Base-by-base conservation (phyloP, 2,113 vertebrate species). In the Dasyprocta punctata region DNA sequence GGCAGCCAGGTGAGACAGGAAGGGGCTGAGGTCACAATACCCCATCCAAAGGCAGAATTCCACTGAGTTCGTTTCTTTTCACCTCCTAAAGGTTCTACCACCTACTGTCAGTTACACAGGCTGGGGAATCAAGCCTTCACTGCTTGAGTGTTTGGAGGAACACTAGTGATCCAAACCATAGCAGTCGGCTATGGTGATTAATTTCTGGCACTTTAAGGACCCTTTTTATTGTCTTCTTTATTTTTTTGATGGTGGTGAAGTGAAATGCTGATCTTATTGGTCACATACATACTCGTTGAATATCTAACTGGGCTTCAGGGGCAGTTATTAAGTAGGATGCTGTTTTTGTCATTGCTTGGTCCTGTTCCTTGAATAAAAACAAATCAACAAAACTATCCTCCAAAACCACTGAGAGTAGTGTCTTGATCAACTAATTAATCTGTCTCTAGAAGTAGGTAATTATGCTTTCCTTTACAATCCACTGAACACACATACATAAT, bases 401-500 rank as follows among this genome's bases (percentile, higher is more conserved):
- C 71, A 89, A 89, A 96, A 92, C 36, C 16, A 69, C 17, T 91
- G 69, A 93, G 22, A 92, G 26, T 26, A 85, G 52, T 81, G 54
- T 93, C 78, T 61, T 93, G 78, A 96, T 91, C 89, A 97, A 90
- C 67, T n/a, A 69, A 38, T 61, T 69, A 91, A 93, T 87, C 56
- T 93, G 41, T 96, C 75, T 95, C 94, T 89, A 92, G 61, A 95
- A 95, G 95, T 0, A 94, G n/a, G 75, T 95, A 95, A 91, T 93
- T 95, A 96, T 94, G 56, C 19, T 69, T 69, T 69, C 67, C 67
- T n/a, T 69, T 69, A 69, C 7, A 19, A 69, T 69, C 67, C 17
- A 69, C 67, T 69, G 36, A 69, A 69, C 67, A 69, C 36, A 69
- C 16, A 69, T n/a, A n/a, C n/a, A 69, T 38, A 69, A 69, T 38